Evolutionary conservation across 30 jellyfish, hydroid and myxozoan species (phyloP), one percentile per base, ranked within the genome.

Genomic region (Sanderia malayensis): DNA sequence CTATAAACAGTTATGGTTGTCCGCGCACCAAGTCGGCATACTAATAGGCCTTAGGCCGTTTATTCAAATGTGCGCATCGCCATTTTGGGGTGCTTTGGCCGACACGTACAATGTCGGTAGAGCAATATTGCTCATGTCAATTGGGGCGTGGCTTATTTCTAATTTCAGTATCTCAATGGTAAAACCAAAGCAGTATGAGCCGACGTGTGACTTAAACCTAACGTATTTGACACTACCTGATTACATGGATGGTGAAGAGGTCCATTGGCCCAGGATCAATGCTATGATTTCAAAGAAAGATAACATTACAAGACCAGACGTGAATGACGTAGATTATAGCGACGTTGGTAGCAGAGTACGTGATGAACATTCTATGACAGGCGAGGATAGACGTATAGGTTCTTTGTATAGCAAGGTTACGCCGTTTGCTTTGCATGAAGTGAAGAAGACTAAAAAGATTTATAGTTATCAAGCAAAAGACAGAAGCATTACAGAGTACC

Each of bases 21-120:
- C 98, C 2, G 96, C 98, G 1, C 96, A 92, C 46, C 98, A 92
- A 80, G 98, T 92, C 31, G 98, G 98, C 0, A 69, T 92, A 23
- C 72, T 92, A 47, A 92, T 92, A 20, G 98, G 98, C 49, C 80
- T 92, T 3, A 83, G 98, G 65, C 98, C 98, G 31, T 92, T 92
- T 57, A 92, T 92, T 25, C 98, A 92, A 44, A 92, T 92, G 98
- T 83, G 95, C 55, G 93, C 98, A 20, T 94, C 89, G 46, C 98
- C 98, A 46, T 41, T 92, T 25, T 92, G 98, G 98, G 98, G 98
- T 1, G 89, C 85, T 24, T 67, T 92, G 20, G 98, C 98, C 20
- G 98, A 92, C 31, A 78, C 98, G 18, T 92, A 85, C 69, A 85
- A 92, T 55, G 98, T 80, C 21, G 69, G 94, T 25, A 92, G 80